phyloP scores from a whole-genome alignment of 2,888 invertebrate species.

The Sycophila texana region DNA sequence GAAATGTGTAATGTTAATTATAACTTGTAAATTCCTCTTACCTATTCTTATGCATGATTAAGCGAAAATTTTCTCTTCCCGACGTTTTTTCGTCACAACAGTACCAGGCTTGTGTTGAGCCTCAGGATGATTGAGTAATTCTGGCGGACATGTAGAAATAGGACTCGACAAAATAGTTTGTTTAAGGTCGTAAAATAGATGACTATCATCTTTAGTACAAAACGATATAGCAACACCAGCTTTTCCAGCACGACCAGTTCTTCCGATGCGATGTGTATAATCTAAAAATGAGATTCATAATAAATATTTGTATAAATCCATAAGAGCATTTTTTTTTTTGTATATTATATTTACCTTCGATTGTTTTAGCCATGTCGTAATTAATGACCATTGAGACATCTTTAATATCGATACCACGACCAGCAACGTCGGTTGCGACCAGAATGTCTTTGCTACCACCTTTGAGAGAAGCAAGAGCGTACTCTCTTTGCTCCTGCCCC shows the following conservation, averaged over 20 bases:
- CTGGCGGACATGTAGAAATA: constrained; percentile 95
- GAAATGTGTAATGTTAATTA: background rate
- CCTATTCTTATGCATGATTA: constrained; percentile 75
- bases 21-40: background rate
- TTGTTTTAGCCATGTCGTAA: constrained; percentile 99
- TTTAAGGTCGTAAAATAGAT: constrained; percentile 97
- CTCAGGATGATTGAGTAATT: constrained; percentile 97
- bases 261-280: constrained; percentile 98
- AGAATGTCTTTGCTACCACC: constrained; percentile 97
- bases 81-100: constrained; percentile 93
- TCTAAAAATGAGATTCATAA: constrained; percentile 77
- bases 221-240: constrained; percentile 97
- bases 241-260: constrained; percentile 99
- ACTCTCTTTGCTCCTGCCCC: constrained; percentile 99
- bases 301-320: constrained; percentile 11
- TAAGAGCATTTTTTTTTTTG: too few relatives aligned
- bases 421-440: constrained; percentile 99
- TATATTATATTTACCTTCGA: constrained; percentile 84
- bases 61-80: constrained; percentile 97
- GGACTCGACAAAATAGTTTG: constrained; percentile 92
- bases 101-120: constrained; percentile 98
- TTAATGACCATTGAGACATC: constrained; percentile 99
- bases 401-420: constrained; percentile 99
- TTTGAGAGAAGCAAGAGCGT: constrained; percentile 96
- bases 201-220: constrained; percentile 97